Evolutionary conservation across 2,888 invertebrate genomes (phyloP).

Genomic region (Acutogordius australiensis): DNA sequence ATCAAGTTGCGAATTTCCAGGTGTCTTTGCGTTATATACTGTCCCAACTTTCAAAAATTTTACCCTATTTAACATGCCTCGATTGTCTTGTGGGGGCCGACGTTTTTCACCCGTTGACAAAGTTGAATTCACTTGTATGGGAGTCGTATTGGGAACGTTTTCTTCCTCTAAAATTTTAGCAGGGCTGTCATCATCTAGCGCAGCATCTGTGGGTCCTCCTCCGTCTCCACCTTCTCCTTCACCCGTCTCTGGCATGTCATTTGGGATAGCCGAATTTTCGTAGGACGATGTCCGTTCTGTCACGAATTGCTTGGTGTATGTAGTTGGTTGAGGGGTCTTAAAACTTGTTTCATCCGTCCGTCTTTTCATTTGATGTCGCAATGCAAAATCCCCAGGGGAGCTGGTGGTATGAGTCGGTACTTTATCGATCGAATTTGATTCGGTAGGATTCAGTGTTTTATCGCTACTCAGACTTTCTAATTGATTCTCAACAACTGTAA

Average conservation of each 20-base stretch:
- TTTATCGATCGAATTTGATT: background rate
- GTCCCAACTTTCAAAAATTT: background rate
- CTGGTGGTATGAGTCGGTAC: no score
- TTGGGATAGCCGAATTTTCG: background rate
- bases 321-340: no score
- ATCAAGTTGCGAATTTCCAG: background rate
- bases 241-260: background rate
- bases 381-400: no score
- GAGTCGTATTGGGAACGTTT: background rate
- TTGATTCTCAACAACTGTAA: background rate
- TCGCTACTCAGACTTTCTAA: no score
- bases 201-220: background rate
- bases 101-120: no score
- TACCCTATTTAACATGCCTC: no score
- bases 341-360: background rate
- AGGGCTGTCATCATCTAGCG: background rate
- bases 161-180: background rate
- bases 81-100: no score
- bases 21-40: background rate
- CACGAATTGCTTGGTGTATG: no score
- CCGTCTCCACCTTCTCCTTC: no score
- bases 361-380: background rate
- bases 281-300: no score
- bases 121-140: background rate
- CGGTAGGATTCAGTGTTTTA: background rate